Base-by-base conservation (phyloP, 2,888 invertebrate genomes). In the Caradrina kadenii region DNA sequence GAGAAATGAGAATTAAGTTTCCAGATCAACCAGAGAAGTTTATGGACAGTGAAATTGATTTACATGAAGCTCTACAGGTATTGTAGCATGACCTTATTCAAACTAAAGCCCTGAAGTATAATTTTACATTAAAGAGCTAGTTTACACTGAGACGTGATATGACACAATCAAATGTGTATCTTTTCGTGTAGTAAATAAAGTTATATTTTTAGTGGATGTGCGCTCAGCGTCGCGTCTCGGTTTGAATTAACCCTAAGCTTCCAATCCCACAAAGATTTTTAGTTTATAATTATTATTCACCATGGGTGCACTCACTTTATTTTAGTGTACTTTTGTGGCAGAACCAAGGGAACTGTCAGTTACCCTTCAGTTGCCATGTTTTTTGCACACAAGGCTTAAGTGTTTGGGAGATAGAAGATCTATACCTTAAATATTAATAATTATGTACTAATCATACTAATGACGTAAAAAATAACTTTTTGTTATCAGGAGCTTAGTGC, bases 1-100 rank as follows among this genome's bases (percentile, higher is more conserved):
- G 99, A 90, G 99, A 99, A 94, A 98, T 99, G 98, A 96, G 99
- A 79, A 99, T 99, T 17, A 99, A 99, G 93, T 99, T 99, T 93
- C 98, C 99, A 0, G 99, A 99, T 90, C 97, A 98, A 87, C 99
- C 99, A 10, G 99, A 99, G 91, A 99, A 99, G 96, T 99, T 99
- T 91, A 99, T 99, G 98, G 98, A 99, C 85, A 99, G 99, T 71
- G 99, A 99, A 95, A 96, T 99, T 50, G 99, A 99, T 91, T 93
- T 99, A 71, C 98, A 99, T 93, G 98, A 98, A 86, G 97, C 98
- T 7, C 96, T 99, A 79, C 98, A 99, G 94, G 98, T 96, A 71
- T 53, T 22, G 2, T 53, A 11, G 0, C 22, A 35, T 4, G 66
- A 17, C 58, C 13, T 26, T 31, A 63, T 17, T 26, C 15, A 31